phyloP scores from a whole-genome alignment of 53 echinoderm and acorn worm species.

The Zoroaster sp. region DNA sequence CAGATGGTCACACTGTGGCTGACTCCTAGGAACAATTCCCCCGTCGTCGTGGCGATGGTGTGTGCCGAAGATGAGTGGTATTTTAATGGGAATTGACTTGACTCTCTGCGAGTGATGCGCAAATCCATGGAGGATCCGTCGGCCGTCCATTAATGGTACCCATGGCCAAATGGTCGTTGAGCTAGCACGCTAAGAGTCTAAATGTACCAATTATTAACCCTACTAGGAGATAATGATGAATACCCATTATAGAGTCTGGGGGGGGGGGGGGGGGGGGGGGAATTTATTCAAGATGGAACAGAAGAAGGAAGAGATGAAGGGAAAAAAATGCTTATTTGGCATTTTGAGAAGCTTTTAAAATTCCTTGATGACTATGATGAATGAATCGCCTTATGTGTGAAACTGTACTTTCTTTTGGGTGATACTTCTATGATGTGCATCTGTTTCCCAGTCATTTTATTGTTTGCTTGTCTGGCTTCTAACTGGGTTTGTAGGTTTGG shows the following conservation, averaged over 20 bases:
- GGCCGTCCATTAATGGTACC: slow-evolving; percentile 24
- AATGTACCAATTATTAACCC: background rate
- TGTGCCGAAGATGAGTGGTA: slow-evolving; percentile 49
- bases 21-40: slow-evolving; percentile 29
- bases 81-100: slow-evolving; percentile 48
- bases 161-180: background rate
- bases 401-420: background rate
- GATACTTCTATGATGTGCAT: background rate
- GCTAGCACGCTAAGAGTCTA: background rate
- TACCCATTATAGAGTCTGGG: slow-evolving; percentile 15
- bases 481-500: background rate
- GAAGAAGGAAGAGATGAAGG: background rate
- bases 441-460: background rate
- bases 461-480: background rate
- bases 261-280: background rate
- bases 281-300: background rate
- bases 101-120: slow-evolving; percentile 21
- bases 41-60: background rate
- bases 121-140: background rate
- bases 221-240: slow-evolving; percentile 19
- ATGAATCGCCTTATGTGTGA: background rate
- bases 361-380: slow-evolving; percentile 44
- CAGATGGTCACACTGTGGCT: slow-evolving; percentile 34
- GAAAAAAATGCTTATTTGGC: slow-evolving; percentile 3
- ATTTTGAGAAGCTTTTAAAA: slow-evolving; percentile 32